phyloP scores from a whole-genome alignment of 2,797 vertebrate genomes.

The Microcaecilia unicolor region DNA sequence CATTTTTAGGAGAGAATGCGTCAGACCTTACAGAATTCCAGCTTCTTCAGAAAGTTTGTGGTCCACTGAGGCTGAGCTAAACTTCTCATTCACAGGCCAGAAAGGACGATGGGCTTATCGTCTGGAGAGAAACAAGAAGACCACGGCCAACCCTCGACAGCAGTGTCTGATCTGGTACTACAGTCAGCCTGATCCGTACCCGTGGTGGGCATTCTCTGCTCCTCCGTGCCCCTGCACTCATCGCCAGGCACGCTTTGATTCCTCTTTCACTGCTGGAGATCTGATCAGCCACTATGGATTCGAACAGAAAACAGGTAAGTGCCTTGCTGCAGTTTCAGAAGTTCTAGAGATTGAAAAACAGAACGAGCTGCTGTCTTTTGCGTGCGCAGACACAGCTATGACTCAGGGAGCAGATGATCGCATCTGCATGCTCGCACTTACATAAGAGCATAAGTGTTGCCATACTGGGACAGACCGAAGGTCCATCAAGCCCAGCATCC shows the following conservation, averaged over 20 bases:
- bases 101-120: slow-evolving; percentile 6
- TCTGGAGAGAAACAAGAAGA: neutral
- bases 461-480: no score
- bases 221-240: slow-evolving; percentile 4
- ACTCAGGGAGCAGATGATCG: no score
- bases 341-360: no score
- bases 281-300: neutral
- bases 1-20: no score
- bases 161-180: slow-evolving; percentile 6
- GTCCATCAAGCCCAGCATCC: no score
- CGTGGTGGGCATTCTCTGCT: neutral
- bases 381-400: no score
- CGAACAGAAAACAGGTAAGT: slow-evolving; percentile 6
- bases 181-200: neutral
- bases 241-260: slow-evolving; percentile 1
- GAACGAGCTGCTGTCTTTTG: no score
- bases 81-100: neutral
- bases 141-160: neutral
- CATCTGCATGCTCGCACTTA: no score
- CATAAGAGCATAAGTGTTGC: no score
- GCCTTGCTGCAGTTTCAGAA: neutral
- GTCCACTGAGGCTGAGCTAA: neutral
- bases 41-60: no score
- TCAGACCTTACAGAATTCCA: no score
- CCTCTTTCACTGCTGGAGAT: neutral